phyloP scores from a whole-genome alignment of 2,113 vertebrate genomes.

The Grammomys surdaster region DNA sequence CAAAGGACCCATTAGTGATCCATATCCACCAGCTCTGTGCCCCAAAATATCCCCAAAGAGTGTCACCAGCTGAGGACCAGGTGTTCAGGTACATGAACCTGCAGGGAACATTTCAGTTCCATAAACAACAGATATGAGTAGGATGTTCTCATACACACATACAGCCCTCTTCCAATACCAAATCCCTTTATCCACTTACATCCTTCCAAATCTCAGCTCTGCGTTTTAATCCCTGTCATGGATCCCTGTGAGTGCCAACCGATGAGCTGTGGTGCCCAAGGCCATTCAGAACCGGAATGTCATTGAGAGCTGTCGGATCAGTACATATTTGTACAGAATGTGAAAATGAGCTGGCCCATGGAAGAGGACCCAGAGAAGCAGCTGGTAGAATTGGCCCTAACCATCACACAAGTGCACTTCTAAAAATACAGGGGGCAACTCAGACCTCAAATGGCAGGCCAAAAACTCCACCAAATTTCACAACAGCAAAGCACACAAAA shows the following conservation, averaged over 20 bases:
- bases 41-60: neutral
- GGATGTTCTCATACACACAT: neutral
- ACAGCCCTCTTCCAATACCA: neutral
- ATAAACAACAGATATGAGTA: neutral
- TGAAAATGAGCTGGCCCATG: slow-evolving; percentile 58
- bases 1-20: neutral
- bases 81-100: neutral
- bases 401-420: slow-evolving; percentile 34
- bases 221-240: neutral
- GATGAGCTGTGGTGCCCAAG: neutral
- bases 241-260: neutral
- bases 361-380: slow-evolving; percentile 44
- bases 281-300: neutral
- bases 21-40: neutral
- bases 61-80: neutral
- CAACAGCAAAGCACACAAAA: neutral
- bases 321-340: neutral
- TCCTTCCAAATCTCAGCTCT: neutral
- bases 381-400: slow-evolving; percentile 66
- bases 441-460: slow-evolving; percentile 27
- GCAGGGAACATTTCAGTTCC: neutral
- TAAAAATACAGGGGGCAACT: neutral
- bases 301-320: slow-evolving; percentile 7
- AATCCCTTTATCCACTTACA: no score
- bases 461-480: neutral